phyloP scores from a whole-genome alignment of 2,888 invertebrate genomes.

The Capitulum mitella region DNA sequence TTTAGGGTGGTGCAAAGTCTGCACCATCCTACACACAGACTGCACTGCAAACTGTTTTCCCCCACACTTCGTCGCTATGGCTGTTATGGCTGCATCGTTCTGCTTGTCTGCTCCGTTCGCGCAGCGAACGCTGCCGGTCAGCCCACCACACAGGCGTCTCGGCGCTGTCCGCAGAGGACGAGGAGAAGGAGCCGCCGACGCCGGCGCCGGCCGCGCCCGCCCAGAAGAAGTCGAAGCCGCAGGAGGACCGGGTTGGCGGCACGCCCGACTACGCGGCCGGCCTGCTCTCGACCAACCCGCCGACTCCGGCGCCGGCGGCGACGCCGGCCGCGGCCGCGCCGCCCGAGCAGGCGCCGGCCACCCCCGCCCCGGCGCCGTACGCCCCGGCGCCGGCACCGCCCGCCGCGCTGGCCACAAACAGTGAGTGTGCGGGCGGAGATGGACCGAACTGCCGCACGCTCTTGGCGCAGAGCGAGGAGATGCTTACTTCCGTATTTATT shows the following conservation, averaged over 20 bases:
- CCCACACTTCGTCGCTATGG: no score
- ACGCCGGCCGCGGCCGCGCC: not conserved
- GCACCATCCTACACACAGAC: no score
- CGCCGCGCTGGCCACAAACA: conserved; percentile 24
- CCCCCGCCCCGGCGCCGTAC: conserved; percentile 30
- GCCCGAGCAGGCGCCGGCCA: not conserved
- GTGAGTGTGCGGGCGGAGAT: no score
- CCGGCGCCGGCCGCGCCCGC: not conserved
- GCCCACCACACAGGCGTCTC: no score
- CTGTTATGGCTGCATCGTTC: no score
- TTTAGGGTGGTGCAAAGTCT: no score
- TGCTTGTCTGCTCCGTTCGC: no score
- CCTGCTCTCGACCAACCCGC: conserved; percentile 56
- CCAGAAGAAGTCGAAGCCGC: not conserved
- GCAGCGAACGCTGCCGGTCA: no score
- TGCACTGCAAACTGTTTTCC: no score
- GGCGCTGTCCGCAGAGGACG: conserved; percentile 38
- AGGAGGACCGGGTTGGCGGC: not conserved
- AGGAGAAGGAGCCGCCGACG: not conserved
- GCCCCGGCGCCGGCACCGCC: conserved; percentile 31
- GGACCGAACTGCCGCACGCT: no score
- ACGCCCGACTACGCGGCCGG: conserved; percentile 78
- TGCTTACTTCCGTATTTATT: no score
- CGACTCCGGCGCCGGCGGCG: conserved; percentile 40
- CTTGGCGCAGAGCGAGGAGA: no score